These are phyloP conservation scores for Carcharodon carcharias DNA, from an alignment of 2,797 vertebrate species.

Conservation along the genomic window DNA sequence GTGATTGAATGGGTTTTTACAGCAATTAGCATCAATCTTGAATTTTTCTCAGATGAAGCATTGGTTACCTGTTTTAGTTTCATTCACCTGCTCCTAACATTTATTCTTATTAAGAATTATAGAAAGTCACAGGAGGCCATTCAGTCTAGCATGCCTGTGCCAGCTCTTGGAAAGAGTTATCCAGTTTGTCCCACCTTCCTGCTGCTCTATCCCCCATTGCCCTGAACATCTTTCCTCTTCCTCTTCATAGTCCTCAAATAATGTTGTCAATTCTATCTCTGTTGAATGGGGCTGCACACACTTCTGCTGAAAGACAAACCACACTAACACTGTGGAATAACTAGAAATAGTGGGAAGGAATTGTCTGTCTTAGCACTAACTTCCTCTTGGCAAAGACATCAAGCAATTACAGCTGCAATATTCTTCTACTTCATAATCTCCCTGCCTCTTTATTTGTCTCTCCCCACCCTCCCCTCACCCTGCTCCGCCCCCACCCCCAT, in stretches of 20 bases:
- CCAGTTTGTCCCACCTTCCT: neutral
- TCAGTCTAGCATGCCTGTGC: neutral
- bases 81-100: neutral
- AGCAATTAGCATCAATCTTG: neutral
- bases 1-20: neutral
- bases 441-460: neutral
- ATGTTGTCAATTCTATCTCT: neutral
- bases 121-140: neutral
- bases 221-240: neutral
- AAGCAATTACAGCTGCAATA: neutral
- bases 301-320: too few species aligned
- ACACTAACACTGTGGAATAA: neutral
- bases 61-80: neutral
- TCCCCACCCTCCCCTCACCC: neutral
- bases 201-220: neutral
- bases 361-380: neutral
- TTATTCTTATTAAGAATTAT: neutral
- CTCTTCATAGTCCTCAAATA: neutral
- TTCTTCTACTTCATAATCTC: neutral
- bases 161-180: neutral
- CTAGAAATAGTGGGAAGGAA: neutral
- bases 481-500: too few species aligned
- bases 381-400: neutral
- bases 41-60: neutral
- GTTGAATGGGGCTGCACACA: neutral